Conservation (phyloP, 2,797 vertebrate genomes). For the Myotis vivesi region DNA sequence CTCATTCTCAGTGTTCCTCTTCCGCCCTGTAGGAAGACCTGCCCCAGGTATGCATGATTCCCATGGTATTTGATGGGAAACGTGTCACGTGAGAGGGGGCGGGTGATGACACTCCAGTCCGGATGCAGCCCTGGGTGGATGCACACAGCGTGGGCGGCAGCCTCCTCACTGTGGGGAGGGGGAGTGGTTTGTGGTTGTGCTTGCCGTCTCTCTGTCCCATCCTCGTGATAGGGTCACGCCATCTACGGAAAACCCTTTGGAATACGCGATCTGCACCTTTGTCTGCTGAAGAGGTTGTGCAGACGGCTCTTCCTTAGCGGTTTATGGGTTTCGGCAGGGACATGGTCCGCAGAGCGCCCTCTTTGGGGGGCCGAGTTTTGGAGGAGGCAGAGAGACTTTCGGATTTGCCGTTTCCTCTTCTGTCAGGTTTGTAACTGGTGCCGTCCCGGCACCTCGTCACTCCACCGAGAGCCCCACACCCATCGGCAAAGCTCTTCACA, state of each 20-base stretch:
- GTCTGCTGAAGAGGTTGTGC: not conserved
- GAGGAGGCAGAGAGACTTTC: not conserved
- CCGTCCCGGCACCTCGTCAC: not conserved
- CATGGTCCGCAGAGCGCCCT: not conserved
- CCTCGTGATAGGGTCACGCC: not conserved
- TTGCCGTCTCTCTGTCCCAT: not conserved
- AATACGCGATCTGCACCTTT: not conserved
- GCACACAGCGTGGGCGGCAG: not conserved
- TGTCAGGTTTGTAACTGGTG: not conserved
- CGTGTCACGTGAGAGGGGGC: not conserved
- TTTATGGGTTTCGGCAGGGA: not conserved
- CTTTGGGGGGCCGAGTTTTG: no score
- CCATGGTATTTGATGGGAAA: not conserved
- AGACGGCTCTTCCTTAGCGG: not conserved
- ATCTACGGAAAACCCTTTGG: not conserved
- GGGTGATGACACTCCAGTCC: not conserved
- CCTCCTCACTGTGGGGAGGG: not conserved
- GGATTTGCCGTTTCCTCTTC: not conserved
- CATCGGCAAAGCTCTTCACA: not conserved
- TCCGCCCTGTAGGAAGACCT: not conserved
- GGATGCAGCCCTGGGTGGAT: not conserved
- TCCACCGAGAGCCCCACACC: not conserved
- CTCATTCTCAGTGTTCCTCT: not conserved
- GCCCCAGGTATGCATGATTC: not conserved
- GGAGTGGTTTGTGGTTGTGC: not conserved